phyloP scores from a whole-genome alignment of 2,797 vertebrate genomes.

The Merluccius polli region DNA sequence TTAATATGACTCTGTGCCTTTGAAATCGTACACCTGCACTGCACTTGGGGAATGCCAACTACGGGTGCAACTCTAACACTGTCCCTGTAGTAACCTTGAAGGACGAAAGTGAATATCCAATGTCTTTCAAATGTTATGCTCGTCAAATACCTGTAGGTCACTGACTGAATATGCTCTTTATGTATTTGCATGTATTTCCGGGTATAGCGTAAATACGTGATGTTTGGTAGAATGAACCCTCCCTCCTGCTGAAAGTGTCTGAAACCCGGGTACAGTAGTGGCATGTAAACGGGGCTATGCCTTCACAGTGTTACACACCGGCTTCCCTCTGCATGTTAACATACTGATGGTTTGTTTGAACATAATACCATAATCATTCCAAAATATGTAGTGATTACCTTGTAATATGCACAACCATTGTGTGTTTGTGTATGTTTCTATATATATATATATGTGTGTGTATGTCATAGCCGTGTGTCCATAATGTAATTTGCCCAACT shows the following conservation, averaged over 20 bases:
- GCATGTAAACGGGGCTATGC: no score
- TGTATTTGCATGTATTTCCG: not conserved
- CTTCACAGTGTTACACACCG: no score
- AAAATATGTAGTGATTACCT: no score
- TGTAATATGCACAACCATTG: not conserved
- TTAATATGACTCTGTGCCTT: no score
- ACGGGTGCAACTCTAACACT: no score
- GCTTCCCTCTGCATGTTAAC: no score
- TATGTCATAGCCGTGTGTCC: conserved; percentile 49
- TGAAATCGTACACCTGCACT: no score
- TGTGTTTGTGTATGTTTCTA: conserved; percentile 52
- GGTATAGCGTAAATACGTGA: not conserved
- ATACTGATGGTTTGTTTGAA: no score
- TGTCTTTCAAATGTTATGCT: not conserved
- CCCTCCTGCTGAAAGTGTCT: no score
- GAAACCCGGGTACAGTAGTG: no score
- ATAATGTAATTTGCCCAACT: conserved; percentile 33
- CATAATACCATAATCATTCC: no score
- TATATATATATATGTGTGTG: conserved; percentile 64
- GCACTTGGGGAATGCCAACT: no score
- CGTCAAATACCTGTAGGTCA: not conserved
- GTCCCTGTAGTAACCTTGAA: not conserved
- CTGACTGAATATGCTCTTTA: not conserved
- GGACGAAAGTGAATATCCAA: not conserved
- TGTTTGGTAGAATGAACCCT: not conserved